Percentiles rank a stretch among this genome's conserved stretches.
These are phyloP conservation scores for Polydrusus tereticollis DNA, from an alignment of 2,888 invertebrate genomes.

Conservation along the genomic window DNA sequence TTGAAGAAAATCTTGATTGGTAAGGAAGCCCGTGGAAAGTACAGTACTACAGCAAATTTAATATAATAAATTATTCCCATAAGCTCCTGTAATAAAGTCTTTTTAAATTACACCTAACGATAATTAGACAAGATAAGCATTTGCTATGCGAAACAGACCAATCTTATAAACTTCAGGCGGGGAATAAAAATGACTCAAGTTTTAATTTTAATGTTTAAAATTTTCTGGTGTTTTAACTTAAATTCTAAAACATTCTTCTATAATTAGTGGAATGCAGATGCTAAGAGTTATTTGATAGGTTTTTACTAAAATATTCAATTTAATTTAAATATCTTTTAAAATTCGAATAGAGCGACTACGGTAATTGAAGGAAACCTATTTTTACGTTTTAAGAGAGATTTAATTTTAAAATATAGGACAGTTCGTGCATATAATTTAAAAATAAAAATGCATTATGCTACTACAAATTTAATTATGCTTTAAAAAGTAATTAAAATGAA, in stretches of 20 bases:
- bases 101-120: too few species aligned
- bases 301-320: not conserved
- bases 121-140: too few species aligned
- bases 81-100: too few species aligned
- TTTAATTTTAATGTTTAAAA: not conserved
- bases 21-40: too few species aligned
- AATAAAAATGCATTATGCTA: not conserved
- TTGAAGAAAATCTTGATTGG: too few species aligned
- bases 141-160: not conserved
- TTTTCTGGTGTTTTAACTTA: not conserved
- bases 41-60: too few species aligned
- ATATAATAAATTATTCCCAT: too few species aligned
- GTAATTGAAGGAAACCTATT: not conserved
- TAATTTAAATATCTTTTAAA: not conserved
- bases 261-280: not conserved
- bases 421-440: not conserved
- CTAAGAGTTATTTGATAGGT: not conserved
- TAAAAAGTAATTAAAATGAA: not conserved
- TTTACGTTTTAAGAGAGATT: not conserved
- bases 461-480: constrained; percentile 12
- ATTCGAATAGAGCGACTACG: not conserved
- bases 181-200: not conserved
- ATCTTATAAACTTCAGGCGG: not conserved
- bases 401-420: not conserved
- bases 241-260: not conserved